A percentile compares a stretch with the other conserved stretches of the same genome.
Evolutionary conservation across 2,113 vertebrate species (phyloP).

Genomic region (Scartelaos histophorus): DNA sequence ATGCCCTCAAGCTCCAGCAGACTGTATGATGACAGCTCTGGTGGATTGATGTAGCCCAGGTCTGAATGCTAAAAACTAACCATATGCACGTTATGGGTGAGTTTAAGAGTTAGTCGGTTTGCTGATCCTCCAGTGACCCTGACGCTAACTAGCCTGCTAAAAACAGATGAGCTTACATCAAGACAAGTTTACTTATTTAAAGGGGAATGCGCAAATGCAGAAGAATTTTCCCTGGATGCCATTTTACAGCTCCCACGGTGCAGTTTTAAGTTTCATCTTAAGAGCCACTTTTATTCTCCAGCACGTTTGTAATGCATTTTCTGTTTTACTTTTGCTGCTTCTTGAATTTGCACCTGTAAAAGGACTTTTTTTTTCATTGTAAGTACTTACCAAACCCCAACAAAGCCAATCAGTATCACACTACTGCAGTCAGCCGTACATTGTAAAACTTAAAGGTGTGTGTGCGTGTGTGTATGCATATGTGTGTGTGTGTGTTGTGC

Average conservation of each 20-base stretch:
- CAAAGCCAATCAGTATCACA: no score
- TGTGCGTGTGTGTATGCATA: background rate
- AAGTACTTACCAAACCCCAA: background rate
- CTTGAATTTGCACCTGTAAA: background rate
- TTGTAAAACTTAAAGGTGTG: background rate
- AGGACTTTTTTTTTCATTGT: background rate
- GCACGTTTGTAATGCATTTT: no score
- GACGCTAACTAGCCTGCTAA: slow-evolving; percentile 45
- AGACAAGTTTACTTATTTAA: slow-evolving; percentile 33
- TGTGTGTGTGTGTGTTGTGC: slow-evolving; percentile 16
- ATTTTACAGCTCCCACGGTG: background rate
- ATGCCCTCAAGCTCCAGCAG: slow-evolving; percentile 72
- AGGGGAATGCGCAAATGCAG: slow-evolving; percentile 19
- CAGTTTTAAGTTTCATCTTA: no score
- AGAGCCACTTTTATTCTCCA: no score
- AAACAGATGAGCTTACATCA: slow-evolving; percentile 54
- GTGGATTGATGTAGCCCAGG: slow-evolving; percentile 63
- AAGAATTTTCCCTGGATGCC: background rate
- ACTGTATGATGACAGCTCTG: slow-evolving; percentile 66
- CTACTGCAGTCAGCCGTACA: background rate
- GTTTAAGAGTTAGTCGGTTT: slow-evolving; percentile 44
- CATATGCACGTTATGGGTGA: slow-evolving; percentile 43
- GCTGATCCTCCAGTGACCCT: slow-evolving; percentile 45
- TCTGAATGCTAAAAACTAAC: slow-evolving; percentile 50
- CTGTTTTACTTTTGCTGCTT: no score